Conservation (phyloP, 2,797 vertebrate genomes). For the Pangasius krempfi region DNA sequence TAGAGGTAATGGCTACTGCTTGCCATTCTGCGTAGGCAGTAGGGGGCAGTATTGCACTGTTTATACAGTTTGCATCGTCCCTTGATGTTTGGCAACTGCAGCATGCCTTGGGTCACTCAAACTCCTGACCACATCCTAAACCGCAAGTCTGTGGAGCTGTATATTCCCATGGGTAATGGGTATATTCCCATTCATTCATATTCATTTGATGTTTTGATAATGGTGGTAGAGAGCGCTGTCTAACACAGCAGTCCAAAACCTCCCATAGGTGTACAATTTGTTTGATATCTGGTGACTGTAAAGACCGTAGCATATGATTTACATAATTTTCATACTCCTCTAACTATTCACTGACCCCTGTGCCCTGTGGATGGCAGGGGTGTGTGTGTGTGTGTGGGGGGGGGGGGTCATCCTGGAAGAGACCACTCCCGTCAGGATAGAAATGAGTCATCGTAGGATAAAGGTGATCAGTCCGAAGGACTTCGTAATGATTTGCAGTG, state of each 20-base stretch:
- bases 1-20: not conserved
- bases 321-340: not conserved
- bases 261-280: not conserved
- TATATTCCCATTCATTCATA: not conserved
- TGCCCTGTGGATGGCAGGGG: not conserved
- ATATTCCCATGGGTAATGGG: not conserved
- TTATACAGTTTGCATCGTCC: not conserved
- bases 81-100: not conserved
- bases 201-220: not conserved
- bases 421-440: not conserved
- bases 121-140: slow-evolving; percentile 12
- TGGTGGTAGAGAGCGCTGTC: too few relatives aligned
- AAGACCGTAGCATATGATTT: not conserved
- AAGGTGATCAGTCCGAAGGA: not conserved
- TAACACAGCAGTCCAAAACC: not conserved
- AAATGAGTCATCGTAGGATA: not conserved
- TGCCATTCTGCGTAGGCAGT: not conserved
- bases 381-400: not conserved
- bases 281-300: not conserved
- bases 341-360: not conserved
- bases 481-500: not conserved
- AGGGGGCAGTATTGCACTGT: slow-evolving; percentile 59
- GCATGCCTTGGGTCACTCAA: not conserved
- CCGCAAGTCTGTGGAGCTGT: not conserved
- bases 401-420: not conserved